Conservation (phyloP, 1,140 invertebrate genomes). For the Goniozus legneri region DNA sequence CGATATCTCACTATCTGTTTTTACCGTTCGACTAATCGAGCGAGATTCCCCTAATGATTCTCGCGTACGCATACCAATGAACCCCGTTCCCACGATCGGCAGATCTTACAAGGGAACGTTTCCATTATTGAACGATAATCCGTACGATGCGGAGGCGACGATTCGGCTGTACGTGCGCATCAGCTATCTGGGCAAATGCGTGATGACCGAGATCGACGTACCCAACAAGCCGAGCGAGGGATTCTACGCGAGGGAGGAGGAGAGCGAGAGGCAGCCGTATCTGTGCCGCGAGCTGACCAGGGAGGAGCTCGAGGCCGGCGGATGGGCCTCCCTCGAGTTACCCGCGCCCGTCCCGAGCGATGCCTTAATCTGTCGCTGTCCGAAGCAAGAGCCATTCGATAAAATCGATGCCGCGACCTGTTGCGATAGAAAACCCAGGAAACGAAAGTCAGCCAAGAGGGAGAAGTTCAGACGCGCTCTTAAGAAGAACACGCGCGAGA, state of each 20-base stretch:
- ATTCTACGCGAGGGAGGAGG: slow-evolving; percentile 32
- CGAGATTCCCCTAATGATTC: too few species aligned
- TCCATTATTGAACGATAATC: slow-evolving; percentile 19
- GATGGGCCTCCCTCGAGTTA: slow-evolving; percentile 13
- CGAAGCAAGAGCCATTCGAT: too few species aligned
- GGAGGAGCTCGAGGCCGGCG: slow-evolving; percentile 16
- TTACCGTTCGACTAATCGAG: too few species aligned
- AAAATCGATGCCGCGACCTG: too few species aligned
- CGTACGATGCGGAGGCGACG: slow-evolving; percentile 10
- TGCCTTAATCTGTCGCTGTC: slow-evolving; percentile 16
- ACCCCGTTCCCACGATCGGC: too few species aligned
- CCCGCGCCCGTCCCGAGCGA: slow-evolving; percentile 3
- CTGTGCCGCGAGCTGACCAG: slow-evolving; percentile 25
- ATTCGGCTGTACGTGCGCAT: slow-evolving; percentile 34
- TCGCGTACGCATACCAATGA: too few species aligned
- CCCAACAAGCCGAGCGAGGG: background rate
- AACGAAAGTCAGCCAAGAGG: too few species aligned
- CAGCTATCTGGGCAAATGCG: slow-evolving; percentile 34
- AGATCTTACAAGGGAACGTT: slow-evolving; percentile 31
- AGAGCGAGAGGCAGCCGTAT: slow-evolving; percentile 26
- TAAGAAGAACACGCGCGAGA: too few species aligned
- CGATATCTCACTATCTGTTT: too few species aligned
- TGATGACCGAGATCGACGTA: slow-evolving; percentile 35
- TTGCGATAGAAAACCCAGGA: too few species aligned
- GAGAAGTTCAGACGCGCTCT: too few species aligned